Percentiles rank a stretch among this genome's conserved stretches.
Conservation (phyloP, 2,113 vertebrate genomes). For the Poeciliopsis prolifica region DNA sequence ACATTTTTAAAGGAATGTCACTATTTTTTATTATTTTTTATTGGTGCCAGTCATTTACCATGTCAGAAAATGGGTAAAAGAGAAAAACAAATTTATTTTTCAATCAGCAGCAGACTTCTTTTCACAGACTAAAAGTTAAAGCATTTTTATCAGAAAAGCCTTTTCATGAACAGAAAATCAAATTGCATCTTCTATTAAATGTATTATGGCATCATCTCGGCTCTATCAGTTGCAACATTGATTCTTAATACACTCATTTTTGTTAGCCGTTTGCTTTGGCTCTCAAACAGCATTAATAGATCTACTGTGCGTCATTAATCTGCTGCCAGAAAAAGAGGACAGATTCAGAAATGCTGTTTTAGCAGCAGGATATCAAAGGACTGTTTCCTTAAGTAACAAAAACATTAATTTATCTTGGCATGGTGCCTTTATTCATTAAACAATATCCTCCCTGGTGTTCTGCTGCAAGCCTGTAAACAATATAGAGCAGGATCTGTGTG, state of each 20-base stretch:
- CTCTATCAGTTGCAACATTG: slow-evolving; percentile 17
- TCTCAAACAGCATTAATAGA: slow-evolving; percentile 69
- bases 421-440: slow-evolving; percentile 37
- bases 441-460: slow-evolving; percentile 4
- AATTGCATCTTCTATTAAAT: slow-evolving; percentile 15
- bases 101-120: no score
- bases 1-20: no score
- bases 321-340: slow-evolving; percentile 60
- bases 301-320: slow-evolving; percentile 69
- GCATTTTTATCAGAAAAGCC: not conserved
- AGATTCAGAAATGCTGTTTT: slow-evolving; percentile 46
- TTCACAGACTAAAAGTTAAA: not conserved
- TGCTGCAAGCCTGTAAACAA: not conserved
- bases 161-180: not conserved
- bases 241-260: slow-evolving; percentile 3
- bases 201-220: slow-evolving; percentile 14
- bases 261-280: slow-evolving; percentile 25
- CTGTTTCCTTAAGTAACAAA: slow-evolving; percentile 38
- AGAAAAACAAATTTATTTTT: no score
- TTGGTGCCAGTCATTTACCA: no score
- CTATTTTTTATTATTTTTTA: no score
- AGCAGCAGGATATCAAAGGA: slow-evolving; percentile 31
- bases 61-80: no score
- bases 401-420: slow-evolving; percentile 28
- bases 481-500: not conserved